Percentiles rank a stretch among this genome's conserved stretches.
Evolutionary conservation across 2,113 vertebrate genomes (phyloP).

Genomic region (Nothocercus julius): DNA sequence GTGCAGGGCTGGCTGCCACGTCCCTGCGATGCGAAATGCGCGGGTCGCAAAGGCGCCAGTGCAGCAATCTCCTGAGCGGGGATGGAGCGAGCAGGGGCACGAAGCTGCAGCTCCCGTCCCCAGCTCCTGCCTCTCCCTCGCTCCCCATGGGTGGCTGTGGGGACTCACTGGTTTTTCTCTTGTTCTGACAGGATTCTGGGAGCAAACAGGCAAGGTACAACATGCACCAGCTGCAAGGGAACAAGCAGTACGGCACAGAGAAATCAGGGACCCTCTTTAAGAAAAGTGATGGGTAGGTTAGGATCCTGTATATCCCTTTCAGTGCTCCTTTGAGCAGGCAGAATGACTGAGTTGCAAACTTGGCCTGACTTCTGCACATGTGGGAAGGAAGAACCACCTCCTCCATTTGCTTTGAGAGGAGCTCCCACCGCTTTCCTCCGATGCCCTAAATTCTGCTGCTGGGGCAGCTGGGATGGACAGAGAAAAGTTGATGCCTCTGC

Average conservation of each 20-base stretch:
- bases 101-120: not conserved
- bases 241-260: conserved; percentile 75
- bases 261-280: conserved; percentile 76
- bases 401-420: not conserved
- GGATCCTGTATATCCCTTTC: not conserved
- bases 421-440: not conserved
- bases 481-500: not conserved
- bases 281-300: conserved; percentile 77
- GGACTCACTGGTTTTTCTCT: not conserved
- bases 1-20: not conserved
- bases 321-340: not conserved
- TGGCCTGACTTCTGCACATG: not conserved
- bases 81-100: not conserved
- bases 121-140: no score
- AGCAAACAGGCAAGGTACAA: conserved; percentile 72
- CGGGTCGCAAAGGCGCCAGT: not conserved
- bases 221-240: conserved; percentile 79
- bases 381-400: not conserved
- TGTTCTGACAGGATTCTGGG: conserved; percentile 63
- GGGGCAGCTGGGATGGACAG: not conserved
- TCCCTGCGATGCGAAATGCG: not conserved
- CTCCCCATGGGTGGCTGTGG: not conserved
- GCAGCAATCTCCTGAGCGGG: not conserved
- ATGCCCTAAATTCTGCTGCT: not conserved
- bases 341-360: not conserved